Conservation (phyloP, 2,888 invertebrate species). For the Aphidoletes aphidimyza region DNA sequence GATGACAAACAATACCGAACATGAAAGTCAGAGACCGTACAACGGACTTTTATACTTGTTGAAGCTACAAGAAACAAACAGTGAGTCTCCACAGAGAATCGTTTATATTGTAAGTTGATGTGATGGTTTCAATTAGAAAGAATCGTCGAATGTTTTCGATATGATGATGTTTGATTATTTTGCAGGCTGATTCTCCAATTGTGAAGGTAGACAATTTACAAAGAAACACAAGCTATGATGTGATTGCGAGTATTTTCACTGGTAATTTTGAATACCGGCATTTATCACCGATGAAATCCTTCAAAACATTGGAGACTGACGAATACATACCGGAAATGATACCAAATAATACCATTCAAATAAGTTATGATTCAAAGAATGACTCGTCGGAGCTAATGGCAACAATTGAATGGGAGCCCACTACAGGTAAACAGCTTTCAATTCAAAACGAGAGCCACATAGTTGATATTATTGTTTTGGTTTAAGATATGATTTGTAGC, state of each 20-base stretch:
- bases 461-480: constrained; percentile 27
- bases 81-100: background rate
- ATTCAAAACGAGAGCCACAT: background rate
- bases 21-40: constrained; percentile 52
- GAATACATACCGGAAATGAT: constrained; percentile 65
- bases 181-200: constrained; percentile 63
- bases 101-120: background rate
- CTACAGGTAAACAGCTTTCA: constrained; percentile 64
- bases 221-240: constrained; percentile 61
- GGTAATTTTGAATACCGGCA: constrained; percentile 61
- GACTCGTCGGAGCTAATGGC: constrained; percentile 57
- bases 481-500: constrained; percentile 65
- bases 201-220: constrained; percentile 61
- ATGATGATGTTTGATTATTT: background rate
- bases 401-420: constrained; percentile 65
- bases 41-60: background rate
- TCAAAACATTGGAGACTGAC: constrained; percentile 62
- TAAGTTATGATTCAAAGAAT: constrained; percentile 60
- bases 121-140: no score
- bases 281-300: constrained; percentile 61
- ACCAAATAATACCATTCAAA: constrained; percentile 3
- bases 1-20: background rate
- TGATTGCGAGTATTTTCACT: constrained; percentile 62
- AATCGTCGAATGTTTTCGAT: background rate
- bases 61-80: background rate